Conservation (phyloP, 2,797 vertebrate species). For the Pseudopleuronectes americanus region DNA sequence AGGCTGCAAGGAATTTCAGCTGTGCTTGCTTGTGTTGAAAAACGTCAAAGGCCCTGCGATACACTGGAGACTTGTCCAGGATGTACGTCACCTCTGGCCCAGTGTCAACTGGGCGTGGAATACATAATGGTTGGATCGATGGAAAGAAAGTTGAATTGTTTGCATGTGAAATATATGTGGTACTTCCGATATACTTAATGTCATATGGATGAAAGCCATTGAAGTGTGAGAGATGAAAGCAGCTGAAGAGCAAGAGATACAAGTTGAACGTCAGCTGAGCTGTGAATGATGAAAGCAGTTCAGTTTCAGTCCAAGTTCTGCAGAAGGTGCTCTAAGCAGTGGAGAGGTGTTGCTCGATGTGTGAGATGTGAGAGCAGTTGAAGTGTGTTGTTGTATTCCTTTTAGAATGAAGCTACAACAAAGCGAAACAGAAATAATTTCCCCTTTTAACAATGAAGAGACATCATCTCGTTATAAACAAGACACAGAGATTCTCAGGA, state of each 20-base stretch:
- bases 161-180: too few relatives aligned
- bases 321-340: too few relatives aligned
- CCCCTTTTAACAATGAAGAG: not conserved
- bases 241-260: not conserved
- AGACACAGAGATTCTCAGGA: not conserved
- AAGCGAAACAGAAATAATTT: slow-evolving; percentile 18
- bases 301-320: too few relatives aligned
- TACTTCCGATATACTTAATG: too few relatives aligned
- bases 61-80: too few relatives aligned
- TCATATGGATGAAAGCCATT: not conserved
- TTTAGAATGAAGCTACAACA: not conserved
- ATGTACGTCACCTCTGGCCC: too few relatives aligned
- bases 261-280: not conserved
- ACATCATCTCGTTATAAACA: slow-evolving; percentile 4
- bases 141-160: too few relatives aligned
- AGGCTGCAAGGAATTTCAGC: too few relatives aligned
- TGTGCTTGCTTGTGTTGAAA: not conserved
- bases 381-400: slow-evolving; percentile 7
- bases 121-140: too few relatives aligned
- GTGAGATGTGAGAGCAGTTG: not conserved
- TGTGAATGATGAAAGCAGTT: too few relatives aligned
- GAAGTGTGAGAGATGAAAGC: slow-evolving; percentile 2
- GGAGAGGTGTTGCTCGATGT: not conserved
- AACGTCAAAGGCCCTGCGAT: not conserved
- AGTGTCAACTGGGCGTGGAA: too few relatives aligned